Base-by-base conservation (phyloP, 1,140 invertebrate species). In the Zaprionus vittiger region DNA sequence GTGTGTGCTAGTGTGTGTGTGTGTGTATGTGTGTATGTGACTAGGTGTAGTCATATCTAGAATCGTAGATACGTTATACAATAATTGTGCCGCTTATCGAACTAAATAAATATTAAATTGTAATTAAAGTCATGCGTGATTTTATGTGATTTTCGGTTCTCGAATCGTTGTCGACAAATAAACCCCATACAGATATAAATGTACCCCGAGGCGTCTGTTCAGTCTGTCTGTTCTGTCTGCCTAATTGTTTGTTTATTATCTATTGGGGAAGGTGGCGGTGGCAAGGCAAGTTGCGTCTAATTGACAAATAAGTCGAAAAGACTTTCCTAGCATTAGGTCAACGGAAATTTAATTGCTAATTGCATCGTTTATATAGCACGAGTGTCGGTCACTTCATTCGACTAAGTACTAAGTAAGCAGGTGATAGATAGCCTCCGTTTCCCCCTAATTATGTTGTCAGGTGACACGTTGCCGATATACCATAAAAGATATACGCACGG, bases 41-140 rank as follows among this genome's bases (percentile, higher is more conserved):
- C 77, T 77, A 85, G 83, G 80, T 77, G 70, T 86, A 87, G 81
- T 76, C 85, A 84, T 89, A 78, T 73, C 74, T 81, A 68, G 47
- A 52, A 72, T 80, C 65, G 65, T 78, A 59, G 73, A 55, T 74
- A 63, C 67, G 82, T 84, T 70, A 81, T 79, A 81, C 77, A 77
- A 69, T 90, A 89, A 91, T 91, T 70, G 68, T 71, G 70, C 20
- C 77, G 74, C 77, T 91, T 84, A 82, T 89, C 80, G 76, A 89
- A 87, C 89, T 91, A 91, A 91, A 91, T 90, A 90, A 91, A 90
- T 90, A 90, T 89, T 89, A 89, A 89, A 89, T 90, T 90, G 85
- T 91, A 91, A 91, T 91, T 91, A 89, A 91, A 91, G 89, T 91
- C 89, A 91, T 91, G 89, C 89, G 89, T 85, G 80, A 52, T 52